These are phyloP conservation scores for Xyrichtys novacula DNA, from an alignment of 2,797 vertebrate species.

Conservation along the genomic window DNA sequence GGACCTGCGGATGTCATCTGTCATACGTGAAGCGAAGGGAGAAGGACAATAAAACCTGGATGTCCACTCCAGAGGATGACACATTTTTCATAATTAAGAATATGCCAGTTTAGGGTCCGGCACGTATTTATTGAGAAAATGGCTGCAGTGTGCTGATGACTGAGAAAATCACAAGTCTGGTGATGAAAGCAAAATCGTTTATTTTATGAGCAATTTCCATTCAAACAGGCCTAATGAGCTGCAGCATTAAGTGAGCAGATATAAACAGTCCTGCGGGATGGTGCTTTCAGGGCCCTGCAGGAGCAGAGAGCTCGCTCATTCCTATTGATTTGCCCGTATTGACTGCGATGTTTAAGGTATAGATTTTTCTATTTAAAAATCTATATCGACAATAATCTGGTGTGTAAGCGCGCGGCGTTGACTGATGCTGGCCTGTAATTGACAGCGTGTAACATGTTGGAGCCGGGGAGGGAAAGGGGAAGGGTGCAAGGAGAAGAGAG, in stretches of 20 bases:
- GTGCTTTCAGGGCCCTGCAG: slow-evolving; percentile 54
- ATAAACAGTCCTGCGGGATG: slow-evolving; percentile 54
- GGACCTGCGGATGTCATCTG: slow-evolving; percentile 85
- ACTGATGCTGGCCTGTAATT: slow-evolving; percentile 82
- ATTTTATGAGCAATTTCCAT: slow-evolving; percentile 54
- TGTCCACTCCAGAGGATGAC: slow-evolving; percentile 67
- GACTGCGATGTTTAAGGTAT: slow-evolving; percentile 88
- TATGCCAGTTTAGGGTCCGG: slow-evolving; percentile 56
- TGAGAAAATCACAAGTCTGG: slow-evolving; percentile 41
- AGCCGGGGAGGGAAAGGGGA: slow-evolving; percentile 49
- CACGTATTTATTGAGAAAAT: slow-evolving; percentile 50
- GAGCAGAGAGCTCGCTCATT: slow-evolving; percentile 66
- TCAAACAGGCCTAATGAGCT: slow-evolving; percentile 57
- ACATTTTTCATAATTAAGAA: slow-evolving; percentile 83
- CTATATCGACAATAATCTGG: slow-evolving; percentile 89
- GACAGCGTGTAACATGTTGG: slow-evolving; percentile 80
- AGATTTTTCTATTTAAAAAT: slow-evolving; percentile 92
- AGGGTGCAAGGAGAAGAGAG: slow-evolving; percentile 16
- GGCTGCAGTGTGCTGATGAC: slow-evolving; percentile 48
- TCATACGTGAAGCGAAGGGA: slow-evolving; percentile 82
- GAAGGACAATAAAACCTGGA: slow-evolving; percentile 83
- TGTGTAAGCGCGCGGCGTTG: slow-evolving; percentile 81
- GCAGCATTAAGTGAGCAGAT: slow-evolving; percentile 45
- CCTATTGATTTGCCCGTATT: slow-evolving; percentile 84
- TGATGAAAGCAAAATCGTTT: slow-evolving; percentile 54